phyloP scores from a whole-genome alignment of 2,888 invertebrate species.

The Cerastoderma edule region DNA sequence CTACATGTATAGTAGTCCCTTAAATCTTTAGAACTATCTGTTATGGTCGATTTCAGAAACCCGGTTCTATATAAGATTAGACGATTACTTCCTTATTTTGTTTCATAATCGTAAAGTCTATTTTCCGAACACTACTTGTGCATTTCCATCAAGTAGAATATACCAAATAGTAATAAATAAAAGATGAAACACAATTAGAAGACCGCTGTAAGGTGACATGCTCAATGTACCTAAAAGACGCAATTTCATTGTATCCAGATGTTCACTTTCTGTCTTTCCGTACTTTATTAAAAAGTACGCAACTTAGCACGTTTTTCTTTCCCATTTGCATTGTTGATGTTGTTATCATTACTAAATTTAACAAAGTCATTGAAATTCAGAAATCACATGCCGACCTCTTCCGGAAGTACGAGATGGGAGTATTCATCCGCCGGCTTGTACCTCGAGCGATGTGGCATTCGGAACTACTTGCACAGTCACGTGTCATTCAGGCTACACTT shows the following conservation, averaged over 20 bases:
- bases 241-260: background rate
- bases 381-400: slow-evolving; percentile 85
- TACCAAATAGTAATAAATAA: too few relatives aligned
- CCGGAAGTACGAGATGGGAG: slow-evolving; percentile 86
- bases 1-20: too few relatives aligned
- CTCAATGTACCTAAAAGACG: background rate
- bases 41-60: too few relatives aligned
- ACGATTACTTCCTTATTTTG: too few relatives aligned
- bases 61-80: too few relatives aligned
- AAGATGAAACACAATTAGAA: too few relatives aligned
- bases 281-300: background rate
- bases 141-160: too few relatives aligned
- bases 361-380: slow-evolving; percentile 62
- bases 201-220: background rate
- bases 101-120: too few relatives aligned
- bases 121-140: too few relatives aligned
- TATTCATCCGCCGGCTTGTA: slow-evolving; percentile 86
- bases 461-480: slow-evolving; percentile 86
- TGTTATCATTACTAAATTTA: background rate
- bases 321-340: background rate
- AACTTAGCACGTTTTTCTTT: background rate
- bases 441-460: slow-evolving; percentile 85
- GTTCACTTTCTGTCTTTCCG: background rate
- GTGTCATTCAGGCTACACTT: slow-evolving; percentile 87
- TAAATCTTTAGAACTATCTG: too few relatives aligned